Base-by-base conservation (phyloP, 2,797 vertebrate genomes). In the Premnoplex brunnescens region DNA sequence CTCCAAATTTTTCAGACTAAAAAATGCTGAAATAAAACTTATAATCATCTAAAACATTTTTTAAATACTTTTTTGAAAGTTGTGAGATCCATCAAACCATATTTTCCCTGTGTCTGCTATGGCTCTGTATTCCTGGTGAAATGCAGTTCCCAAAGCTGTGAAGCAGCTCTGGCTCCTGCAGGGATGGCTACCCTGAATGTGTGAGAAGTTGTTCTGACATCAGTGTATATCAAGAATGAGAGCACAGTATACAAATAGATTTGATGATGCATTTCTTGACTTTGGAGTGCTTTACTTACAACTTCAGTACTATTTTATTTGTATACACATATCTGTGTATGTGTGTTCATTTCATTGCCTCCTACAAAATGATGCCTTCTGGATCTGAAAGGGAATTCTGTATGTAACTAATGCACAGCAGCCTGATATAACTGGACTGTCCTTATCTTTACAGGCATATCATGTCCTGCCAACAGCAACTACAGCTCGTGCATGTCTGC, bases 401-500 rank as follows among this genome's bases (percentile, higher is more conserved):
- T 34, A 72, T 49, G 14, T 30, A 41, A 66, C 18, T 18, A 84
- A 24, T 4, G 28, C 44, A 30, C 64, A 83, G 68, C 60, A 85
- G 32, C 21, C 43, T 67, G 37, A 12, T 55, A 1, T 46, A 76
- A 88, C 69, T 46, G 46, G 14, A 11, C 18, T 60, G 20, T 83
- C 51, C 52, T 63, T 83, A 21, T 72, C 89, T 86, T 75, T 58
- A n/a, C 93, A 98, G 97, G 27, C 18, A 59, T 89, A 17, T 19
- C 46, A 16, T 98, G 98, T 48, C 91, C 95, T 28, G 55, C 73
- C 51, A 97, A 97, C 85, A 98, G 97, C 93, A 72, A 74, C 9
- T 98, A 98, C 94, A 96, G 34, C 21, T 59, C 82, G 10, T 97
- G 96, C 75, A 97, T 51, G 41, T 93, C 95, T 13, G 96, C 97